A percentile compares a stretch with the other conserved stretches of the same genome.
Evolutionary conservation across 1,140 invertebrate species (phyloP).

Genomic region (Zaprionus capensis): DNA sequence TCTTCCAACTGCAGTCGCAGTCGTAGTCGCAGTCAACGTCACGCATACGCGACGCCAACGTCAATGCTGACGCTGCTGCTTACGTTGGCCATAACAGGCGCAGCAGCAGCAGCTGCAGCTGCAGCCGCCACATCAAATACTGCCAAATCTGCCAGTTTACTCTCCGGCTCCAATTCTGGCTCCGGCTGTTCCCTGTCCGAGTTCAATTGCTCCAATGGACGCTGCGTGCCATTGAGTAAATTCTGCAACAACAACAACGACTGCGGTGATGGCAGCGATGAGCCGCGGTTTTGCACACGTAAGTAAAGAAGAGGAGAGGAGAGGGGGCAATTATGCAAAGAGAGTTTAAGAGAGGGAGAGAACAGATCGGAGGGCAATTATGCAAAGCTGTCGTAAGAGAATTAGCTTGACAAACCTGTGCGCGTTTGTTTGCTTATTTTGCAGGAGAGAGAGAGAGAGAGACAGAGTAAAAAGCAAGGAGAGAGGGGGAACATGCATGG

Average conservation of each 20-base stretch:
- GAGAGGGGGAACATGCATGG: not conserved
- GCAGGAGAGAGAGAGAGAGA: not conserved
- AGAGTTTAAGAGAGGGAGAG: not conserved
- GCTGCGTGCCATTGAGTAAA: constrained; percentile 91
- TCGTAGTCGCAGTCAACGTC: constrained; percentile 47
- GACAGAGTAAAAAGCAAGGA: not conserved
- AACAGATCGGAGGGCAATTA: constrained; percentile 49
- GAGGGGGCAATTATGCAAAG: too few relatives aligned
- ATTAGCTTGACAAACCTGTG: constrained; percentile 40
- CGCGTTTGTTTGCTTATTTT: constrained; percentile 50
- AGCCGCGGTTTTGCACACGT: constrained; percentile 94
- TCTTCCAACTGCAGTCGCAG: constrained; percentile 41
- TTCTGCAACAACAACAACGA: constrained; percentile 94
- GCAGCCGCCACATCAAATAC: constrained; percentile 42
- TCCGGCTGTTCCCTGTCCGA: constrained; percentile 90
- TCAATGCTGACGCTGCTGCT: constrained; percentile 56
- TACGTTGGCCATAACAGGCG: constrained; percentile 46
- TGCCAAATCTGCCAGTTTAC: constrained; percentile 46
- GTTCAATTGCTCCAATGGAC: constrained; percentile 91
- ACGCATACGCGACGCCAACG: constrained; percentile 51
- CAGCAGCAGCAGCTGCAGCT: constrained; percentile 33
- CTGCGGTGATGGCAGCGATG: constrained; percentile 93
- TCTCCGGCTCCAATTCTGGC: constrained; percentile 25
- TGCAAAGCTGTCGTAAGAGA: constrained; percentile 62
- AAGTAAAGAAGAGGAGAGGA: constrained; percentile 85